Percentiles rank a stretch among this genome's conserved stretches.
Evolutionary conservation across 2,888 invertebrate species (phyloP).

Genomic region (Drosophila tripunctata): DNA sequence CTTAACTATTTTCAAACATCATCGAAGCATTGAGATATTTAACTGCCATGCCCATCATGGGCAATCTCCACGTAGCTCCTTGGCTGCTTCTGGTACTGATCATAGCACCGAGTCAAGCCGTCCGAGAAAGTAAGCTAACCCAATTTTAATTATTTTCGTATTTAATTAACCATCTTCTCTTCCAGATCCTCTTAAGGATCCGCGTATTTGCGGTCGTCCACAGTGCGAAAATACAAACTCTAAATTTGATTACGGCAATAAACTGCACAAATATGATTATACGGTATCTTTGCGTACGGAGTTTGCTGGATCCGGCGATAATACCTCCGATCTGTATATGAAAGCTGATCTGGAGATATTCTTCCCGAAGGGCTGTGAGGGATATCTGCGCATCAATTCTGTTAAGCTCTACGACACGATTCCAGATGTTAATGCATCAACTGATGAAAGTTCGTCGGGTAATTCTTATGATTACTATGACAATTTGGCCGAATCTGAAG

Average conservation of each 20-base stretch:
- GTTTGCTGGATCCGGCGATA: constrained; percentile 89
- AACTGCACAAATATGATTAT: constrained; percentile 89
- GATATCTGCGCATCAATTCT: constrained; percentile 87
- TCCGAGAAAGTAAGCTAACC: constrained; percentile 66
- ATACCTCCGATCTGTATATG: constrained; percentile 88
- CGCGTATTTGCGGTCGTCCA: constrained; percentile 89
- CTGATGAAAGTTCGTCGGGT: constrained; percentile 14
- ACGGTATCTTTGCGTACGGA: constrained; percentile 89
- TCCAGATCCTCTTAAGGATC: constrained; percentile 89
- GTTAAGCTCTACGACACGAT: constrained; percentile 86
- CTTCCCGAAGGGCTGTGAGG: constrained; percentile 90
- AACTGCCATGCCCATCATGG: constrained; percentile 59
- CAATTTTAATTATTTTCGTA: neutral
- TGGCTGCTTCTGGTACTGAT: constrained; percentile 54
- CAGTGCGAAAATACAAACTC: constrained; percentile 85
- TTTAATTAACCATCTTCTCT: neutral
- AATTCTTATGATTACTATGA: constrained; percentile 76
- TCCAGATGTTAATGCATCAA: constrained; percentile 20
- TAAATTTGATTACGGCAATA: constrained; percentile 81
- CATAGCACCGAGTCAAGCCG: constrained; percentile 52
- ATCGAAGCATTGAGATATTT: constrained; percentile 13
- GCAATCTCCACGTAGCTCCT: constrained; percentile 30
- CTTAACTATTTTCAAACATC: neutral
- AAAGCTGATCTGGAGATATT: constrained; percentile 86
- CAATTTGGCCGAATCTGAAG: constrained; percentile 48